Conservation (phyloP, 2,888 invertebrate species). For the Labia minor region DNA sequence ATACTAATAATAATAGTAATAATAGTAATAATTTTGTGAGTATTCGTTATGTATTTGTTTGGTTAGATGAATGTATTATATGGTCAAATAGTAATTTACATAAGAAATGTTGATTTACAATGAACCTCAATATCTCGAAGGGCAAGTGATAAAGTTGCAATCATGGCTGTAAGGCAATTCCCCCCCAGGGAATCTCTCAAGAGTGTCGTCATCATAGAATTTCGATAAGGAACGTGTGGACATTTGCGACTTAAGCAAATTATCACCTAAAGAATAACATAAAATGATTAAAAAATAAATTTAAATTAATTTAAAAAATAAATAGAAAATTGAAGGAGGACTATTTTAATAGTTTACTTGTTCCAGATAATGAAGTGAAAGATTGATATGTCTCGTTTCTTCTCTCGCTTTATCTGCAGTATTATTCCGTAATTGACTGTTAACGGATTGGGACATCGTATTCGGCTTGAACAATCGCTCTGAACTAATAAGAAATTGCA, state of each 20-base stretch:
- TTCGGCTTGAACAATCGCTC: slow-evolving; percentile 42
- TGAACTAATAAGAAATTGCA: slow-evolving; percentile 33
- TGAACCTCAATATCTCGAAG: slow-evolving; percentile 33
- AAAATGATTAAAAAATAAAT: too few relatives aligned
- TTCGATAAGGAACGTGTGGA: slow-evolving; percentile 39
- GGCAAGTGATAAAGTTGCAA: slow-evolving; percentile 39
- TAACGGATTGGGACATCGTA: neutral
- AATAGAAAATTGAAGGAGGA: neutral
- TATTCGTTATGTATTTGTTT: too few relatives aligned
- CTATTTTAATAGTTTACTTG: too few relatives aligned
- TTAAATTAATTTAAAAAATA: neutral
- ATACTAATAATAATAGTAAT: too few relatives aligned
- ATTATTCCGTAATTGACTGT: neutral
- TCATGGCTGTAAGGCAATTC: slow-evolving; percentile 44
- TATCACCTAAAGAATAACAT: slow-evolving; percentile 19
- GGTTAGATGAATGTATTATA: too few relatives aligned
- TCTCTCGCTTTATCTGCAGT: slow-evolving; percentile 39
- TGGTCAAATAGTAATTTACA: too few relatives aligned
- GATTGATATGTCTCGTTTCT: slow-evolving; percentile 45
- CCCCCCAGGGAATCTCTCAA: slow-evolving; percentile 44
- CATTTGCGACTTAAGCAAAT: neutral
- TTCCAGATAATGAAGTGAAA: slow-evolving; percentile 45
- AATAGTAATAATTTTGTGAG: too few relatives aligned
- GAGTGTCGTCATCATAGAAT: slow-evolving; percentile 44
- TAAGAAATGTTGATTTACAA: neutral